These are phyloP conservation scores for Xiphorhynchus erythropygius DNA, from an alignment of 2,797 vertebrate species.

Conservation along the genomic window DNA sequence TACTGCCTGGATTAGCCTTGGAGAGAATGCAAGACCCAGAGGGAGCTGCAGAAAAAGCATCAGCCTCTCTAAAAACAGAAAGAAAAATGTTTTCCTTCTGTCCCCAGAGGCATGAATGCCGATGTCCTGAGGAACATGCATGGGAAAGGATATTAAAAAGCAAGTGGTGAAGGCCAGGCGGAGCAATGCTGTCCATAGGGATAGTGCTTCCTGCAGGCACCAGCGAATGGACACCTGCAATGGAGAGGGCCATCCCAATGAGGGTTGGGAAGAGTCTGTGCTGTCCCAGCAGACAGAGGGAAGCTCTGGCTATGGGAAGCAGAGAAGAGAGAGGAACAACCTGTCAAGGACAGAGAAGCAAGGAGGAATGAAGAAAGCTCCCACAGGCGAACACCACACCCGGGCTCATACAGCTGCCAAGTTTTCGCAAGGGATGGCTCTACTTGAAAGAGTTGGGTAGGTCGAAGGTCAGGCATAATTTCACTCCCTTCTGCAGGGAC, in stretches of 20 bases:
- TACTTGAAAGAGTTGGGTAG: conserved; percentile 56
- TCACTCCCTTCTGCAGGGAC: conserved; percentile 52
- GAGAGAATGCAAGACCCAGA: neutral
- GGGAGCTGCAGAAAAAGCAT: conserved; percentile 24
- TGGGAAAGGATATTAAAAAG: conserved; percentile 42
- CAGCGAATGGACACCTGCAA: fast-evolving
- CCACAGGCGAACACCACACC: neutral
- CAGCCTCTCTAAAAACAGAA: conserved; percentile 47
- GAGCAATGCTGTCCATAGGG: neutral
- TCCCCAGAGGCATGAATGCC: conserved; percentile 2
- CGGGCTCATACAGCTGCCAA: neutral
- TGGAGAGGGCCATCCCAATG: neutral
- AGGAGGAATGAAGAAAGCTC: neutral
- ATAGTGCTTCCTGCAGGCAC: neutral
- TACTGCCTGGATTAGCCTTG: neutral
- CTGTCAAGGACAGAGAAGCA: neutral
- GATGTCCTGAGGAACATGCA: neutral
- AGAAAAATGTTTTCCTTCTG: conserved; percentile 34
- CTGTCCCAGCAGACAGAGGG: neutral
- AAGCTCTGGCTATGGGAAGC: neutral
- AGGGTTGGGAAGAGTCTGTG: neutral
- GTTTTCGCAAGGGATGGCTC: conserved; percentile 32
- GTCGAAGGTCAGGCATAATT: conserved; percentile 34
- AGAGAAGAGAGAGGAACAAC: neutral
- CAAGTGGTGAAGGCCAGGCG: neutral